Percentiles rank a stretch among this genome's conserved stretches.
phyloP scores from a whole-genome alignment of 1,140 invertebrate genomes.

The Drosophila burlai region DNA sequence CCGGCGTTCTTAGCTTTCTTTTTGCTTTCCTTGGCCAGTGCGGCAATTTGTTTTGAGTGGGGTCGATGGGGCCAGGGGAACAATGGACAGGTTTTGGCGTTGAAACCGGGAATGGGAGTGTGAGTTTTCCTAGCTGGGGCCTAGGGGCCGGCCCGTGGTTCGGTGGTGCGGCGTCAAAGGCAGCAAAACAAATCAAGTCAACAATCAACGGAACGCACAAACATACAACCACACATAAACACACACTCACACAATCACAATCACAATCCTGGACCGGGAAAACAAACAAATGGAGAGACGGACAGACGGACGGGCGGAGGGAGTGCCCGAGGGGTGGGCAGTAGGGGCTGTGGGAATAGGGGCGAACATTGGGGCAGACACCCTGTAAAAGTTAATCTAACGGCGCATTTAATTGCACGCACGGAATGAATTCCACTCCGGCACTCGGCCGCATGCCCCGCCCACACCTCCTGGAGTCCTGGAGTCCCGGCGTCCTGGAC shows the following conservation, averaged over 20 bases:
- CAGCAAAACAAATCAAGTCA: slow-evolving; percentile 84
- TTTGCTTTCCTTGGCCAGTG: slow-evolving; percentile 55
- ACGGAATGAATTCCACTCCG: slow-evolving; percentile 63
- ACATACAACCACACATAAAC: slow-evolving; percentile 34
- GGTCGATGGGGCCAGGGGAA: slow-evolving; percentile 52
- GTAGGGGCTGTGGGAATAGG: not conserved
- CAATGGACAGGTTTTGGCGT: slow-evolving; percentile 8
- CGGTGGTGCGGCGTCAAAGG: slow-evolving; percentile 60
- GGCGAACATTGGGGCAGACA: slow-evolving; percentile 66
- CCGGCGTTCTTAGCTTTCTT: slow-evolving; percentile 14
- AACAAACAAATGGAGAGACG: slow-evolving; percentile 14
- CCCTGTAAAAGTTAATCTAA: slow-evolving; percentile 82
- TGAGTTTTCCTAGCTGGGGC: slow-evolving; percentile 16
- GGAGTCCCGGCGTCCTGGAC: not conserved
- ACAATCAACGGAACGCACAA: slow-evolving; percentile 77
- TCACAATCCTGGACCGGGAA: slow-evolving; percentile 3
- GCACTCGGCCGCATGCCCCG: slow-evolving; percentile 50
- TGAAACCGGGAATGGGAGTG: slow-evolving; percentile 8
- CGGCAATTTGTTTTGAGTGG: slow-evolving; percentile 82
- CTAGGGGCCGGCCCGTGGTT: slow-evolving; percentile 14
- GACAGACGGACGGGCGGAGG: not conserved
- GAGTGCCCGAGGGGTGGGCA: not conserved
- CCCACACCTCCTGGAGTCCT: slow-evolving; percentile 12
- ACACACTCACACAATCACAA: slow-evolving; percentile 41
- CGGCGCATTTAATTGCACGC: slow-evolving; percentile 82